These are phyloP conservation scores for Cheilosia pagana DNA, from an alignment of 2,888 invertebrate genomes.

Conservation along the genomic window DNA sequence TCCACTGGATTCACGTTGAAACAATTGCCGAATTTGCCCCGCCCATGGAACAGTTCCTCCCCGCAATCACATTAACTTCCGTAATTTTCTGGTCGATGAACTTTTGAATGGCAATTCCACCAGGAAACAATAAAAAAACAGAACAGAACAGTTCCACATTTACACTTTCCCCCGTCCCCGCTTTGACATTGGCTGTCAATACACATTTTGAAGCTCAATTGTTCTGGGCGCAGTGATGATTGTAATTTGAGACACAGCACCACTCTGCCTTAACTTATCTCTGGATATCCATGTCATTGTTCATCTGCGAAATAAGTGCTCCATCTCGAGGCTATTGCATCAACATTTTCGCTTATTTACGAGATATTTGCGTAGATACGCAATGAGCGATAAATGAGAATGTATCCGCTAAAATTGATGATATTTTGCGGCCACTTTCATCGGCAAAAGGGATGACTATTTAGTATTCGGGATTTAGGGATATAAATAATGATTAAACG, in stretches of 20 bases:
- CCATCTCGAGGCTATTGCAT: constrained; percentile 50
- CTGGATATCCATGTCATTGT: constrained; percentile 39
- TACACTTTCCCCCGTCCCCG: constrained; percentile 25
- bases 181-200: constrained; percentile 13
- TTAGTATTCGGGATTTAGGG: constrained; percentile 3
- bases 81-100: constrained; percentile 65
- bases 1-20: not conserved
- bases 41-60: constrained; percentile 35
- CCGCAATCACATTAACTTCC: constrained; percentile 59
- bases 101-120: constrained; percentile 29
- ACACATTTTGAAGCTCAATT: constrained; percentile 36
- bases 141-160: not conserved
- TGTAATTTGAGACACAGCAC: constrained; percentile 42
- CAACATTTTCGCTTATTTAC: constrained; percentile 19
- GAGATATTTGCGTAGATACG: constrained; percentile 35
- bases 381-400: constrained; percentile 23
- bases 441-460: not conserved
- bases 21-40: no score
- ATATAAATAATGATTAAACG: constrained; percentile 18
- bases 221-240: constrained; percentile 27
- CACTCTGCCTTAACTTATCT: constrained; percentile 7
- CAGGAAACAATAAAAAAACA: not conserved
- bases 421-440: constrained; percentile 23
- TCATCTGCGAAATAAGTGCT: constrained; percentile 34
- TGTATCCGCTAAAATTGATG: constrained; percentile 27